Evolutionary conservation across 2,113 vertebrate genomes (phyloP), one percentile per base, ranked within the genome.

Genomic region (Colossoma macropomum): DNA sequence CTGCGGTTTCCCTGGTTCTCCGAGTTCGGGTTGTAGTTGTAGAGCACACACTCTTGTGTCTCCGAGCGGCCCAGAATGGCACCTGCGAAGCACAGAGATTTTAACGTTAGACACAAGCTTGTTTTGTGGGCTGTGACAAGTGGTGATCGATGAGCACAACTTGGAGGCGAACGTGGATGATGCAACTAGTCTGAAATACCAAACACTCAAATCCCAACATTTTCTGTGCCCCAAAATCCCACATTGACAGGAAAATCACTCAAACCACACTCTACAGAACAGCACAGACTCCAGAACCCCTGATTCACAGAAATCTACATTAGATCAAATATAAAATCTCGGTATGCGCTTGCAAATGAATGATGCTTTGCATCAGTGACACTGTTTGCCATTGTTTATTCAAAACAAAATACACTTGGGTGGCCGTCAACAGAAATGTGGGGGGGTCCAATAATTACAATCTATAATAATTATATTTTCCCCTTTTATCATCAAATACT

Each of bases 31-130:
- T 71, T 75, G 72, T 84, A 95, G 90, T 99, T 99, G 95, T 97
- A 99, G 92, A 93, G 97, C 87, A 96, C 95, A 74, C 98, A 99
- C 92, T 98, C 95, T 87, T 97, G 96, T 0, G 96, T 99, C 91
- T 99, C 98, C 32, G 98, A 98, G 87, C 98, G 96, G 89, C 97
- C 98, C 80, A 99, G 95, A 89, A 99, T 99, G 93, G 98, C 97
- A 91, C 98, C 98, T 99, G 88, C 34, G 45, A 1, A 23, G 10
- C 38, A 68, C 2, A 71, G 77, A 72, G 52, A n/a, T 69, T 63
- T 79, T 73, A 41, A 7, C 0, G 28, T 68, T 45, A 4, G 16
- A 16, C 25, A 23, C 32, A 25, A 34, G 28, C 8, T 56, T 63
- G 12, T 27, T 62, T 71, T 41, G 23, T 21, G 68, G 41, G 38